A percentile compares a stretch with the other conserved stretches of the same genome.
These are phyloP conservation scores for Medauroidea extradentata DNA, from an alignment of 1,140 invertebrate genomes.

Conservation along the genomic window DNA sequence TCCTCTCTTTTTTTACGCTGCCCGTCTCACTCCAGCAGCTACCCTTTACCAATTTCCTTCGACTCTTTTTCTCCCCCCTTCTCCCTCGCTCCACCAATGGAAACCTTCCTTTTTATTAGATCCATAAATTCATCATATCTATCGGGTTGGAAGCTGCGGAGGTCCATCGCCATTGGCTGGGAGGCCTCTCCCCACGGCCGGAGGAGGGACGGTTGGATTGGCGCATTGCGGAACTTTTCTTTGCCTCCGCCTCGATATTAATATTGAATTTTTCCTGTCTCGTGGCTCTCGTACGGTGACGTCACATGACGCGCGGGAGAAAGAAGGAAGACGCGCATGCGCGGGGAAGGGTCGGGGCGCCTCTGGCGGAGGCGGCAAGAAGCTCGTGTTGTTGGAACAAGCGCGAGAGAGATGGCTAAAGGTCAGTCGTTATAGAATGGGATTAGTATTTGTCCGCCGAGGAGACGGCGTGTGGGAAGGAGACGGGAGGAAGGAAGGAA, in stretches of 20 bases:
- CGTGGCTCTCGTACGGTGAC: slow-evolving; percentile 6
- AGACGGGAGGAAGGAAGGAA: not conserved
- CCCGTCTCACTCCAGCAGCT: not conserved
- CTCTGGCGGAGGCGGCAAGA: no score
- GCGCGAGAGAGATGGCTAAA: not conserved
- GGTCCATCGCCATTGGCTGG: slow-evolving; percentile 15
- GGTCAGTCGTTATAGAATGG: slow-evolving; percentile 4
- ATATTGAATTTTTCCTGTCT: slow-evolving; percentile 41
- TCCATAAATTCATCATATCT: slow-evolving; percentile 55
- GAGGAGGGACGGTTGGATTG: slow-evolving; percentile 21
- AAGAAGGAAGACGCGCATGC: no score
- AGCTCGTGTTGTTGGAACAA: no score
- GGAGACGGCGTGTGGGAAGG: not conserved
- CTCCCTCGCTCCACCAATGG: slow-evolving; percentile 14
- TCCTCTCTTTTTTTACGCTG: not conserved
- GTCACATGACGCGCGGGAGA: slow-evolving; percentile 4
- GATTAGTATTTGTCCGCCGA: slow-evolving; percentile 1
- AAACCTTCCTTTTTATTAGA: slow-evolving; percentile 48
- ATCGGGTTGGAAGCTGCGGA: slow-evolving; percentile 26
- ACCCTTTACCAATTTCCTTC: not conserved
- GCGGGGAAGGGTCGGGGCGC: no score
- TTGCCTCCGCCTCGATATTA: slow-evolving; percentile 39
- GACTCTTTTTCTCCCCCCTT: not conserved
- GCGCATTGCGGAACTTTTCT: slow-evolving; percentile 44
- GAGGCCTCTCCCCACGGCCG: not conserved